Conservation (phyloP, 2,888 invertebrate genomes). For the Psylliodes chrysocephalus region DNA sequence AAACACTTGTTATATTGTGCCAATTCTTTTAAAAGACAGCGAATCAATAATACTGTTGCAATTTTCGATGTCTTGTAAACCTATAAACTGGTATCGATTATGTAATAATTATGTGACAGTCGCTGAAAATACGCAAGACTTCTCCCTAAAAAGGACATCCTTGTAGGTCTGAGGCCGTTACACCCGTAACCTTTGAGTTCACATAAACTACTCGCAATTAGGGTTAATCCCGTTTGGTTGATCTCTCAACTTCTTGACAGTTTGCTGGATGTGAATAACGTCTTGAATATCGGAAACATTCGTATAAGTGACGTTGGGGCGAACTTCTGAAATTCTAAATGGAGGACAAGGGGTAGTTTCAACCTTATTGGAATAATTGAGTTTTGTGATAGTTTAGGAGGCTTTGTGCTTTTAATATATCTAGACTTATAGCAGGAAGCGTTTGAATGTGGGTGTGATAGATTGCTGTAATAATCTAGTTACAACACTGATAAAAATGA, state of each 20-base stretch:
- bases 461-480: no score
- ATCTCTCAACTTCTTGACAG: constrained; percentile 33
- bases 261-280: constrained; percentile 16
- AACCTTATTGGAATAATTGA: not conserved
- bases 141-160: not conserved
- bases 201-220: constrained; percentile 31
- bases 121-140: not conserved
- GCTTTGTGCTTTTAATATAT: not conserved
- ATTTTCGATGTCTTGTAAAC: no score
- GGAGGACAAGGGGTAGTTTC: not conserved
- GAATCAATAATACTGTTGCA: no score
- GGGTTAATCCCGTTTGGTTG: constrained; percentile 12
- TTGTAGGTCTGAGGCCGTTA: not conserved
- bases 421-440: no score
- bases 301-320: not conserved
- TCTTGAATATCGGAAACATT: constrained; percentile 12
- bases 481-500: no score
- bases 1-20: no score
- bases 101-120: no score
- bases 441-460: no score
- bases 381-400: not conserved
- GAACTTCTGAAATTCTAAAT: constrained; percentile 9
- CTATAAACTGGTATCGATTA: no score
- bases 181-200: constrained; percentile 8
- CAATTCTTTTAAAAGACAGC: no score